Evolutionary conservation across 1,140 invertebrate species (phyloP), one percentile per base, ranked within the genome.

Genomic region (Mamestra configurata): DNA sequence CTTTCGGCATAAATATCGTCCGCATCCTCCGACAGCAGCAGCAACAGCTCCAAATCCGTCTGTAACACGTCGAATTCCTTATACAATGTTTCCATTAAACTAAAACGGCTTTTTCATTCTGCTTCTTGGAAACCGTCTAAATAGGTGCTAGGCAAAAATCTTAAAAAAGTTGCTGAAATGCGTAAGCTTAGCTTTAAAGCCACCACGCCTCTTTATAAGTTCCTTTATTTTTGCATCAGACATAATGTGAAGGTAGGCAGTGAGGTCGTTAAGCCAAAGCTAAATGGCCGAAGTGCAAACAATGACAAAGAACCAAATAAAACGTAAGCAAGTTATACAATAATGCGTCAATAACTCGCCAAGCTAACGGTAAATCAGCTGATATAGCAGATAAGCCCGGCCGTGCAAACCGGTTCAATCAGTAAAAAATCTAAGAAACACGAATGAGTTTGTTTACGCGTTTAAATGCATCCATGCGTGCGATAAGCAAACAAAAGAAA

Each of bases 1-100:
- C 75, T 46, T 31, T 81, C 79, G 11, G 5, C 31, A 40, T 81
- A 81, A 43, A 64, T 51, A 20, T 80, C 79, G 11, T 80, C 64
- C n/a, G 73, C 37, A 13, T 53, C n/a, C n/a, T n/a, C n/a, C n/a
- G n/a, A n/a, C n/a, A n/a, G n/a, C n/a, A n/a, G n/a, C n/a, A n/a
- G n/a, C n/a, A n/a, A n/a, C n/a, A n/a, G n/a, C n/a, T n/a, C 79
- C 71, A 80, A 80, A 20, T 80, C 79, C 6, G 72, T 79, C 77
- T 79, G 77, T 10, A 78, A 78, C 1, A 20, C 22, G n/a, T 78
- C 64, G n/a, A 78, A 78, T 13, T 78, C 64, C 35, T 22, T 61
- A 8, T 64, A 73, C 18, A 73, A 37, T 13, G 6, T 24, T 40
- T 79, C 68, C 35, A 64, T 40, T 64, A 40, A 64, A 0, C 0